These are phyloP conservation scores for Spisula subtruncata DNA, from an alignment of 2,888 invertebrate species.

Conservation along the genomic window DNA sequence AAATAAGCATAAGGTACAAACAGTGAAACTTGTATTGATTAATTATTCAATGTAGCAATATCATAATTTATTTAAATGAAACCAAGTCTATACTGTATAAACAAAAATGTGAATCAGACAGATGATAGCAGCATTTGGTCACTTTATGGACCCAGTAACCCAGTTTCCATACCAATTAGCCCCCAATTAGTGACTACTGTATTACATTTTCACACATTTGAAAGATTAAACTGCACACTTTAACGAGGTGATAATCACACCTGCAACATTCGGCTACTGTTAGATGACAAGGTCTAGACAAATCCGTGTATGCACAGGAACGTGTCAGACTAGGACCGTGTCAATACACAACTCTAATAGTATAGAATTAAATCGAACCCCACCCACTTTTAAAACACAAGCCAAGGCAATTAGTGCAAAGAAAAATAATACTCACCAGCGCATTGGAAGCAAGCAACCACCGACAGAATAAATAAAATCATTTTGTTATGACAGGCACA, in stretches of 20 bases:
- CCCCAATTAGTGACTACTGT: neutral
- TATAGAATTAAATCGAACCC: constrained; percentile 37
- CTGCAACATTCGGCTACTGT: neutral
- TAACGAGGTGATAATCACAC: neutral
- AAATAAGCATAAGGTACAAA: too few relatives aligned
- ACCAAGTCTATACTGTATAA: too few relatives aligned
- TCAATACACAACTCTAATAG: neutral
- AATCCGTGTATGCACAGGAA: neutral
- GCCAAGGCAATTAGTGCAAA: neutral
- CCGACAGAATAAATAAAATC: constrained; percentile 38
- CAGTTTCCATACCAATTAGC: too few relatives aligned
- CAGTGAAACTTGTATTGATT: too few relatives aligned
- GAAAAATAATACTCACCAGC: constrained; percentile 42
- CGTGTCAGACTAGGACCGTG: neutral
- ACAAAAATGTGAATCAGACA: too few relatives aligned
- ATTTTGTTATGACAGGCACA: constrained; percentile 23
- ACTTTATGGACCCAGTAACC: too few relatives aligned
- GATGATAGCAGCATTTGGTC: too few relatives aligned
- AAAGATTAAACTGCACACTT: neutral
- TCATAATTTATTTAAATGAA: too few relatives aligned
- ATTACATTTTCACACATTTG: neutral
- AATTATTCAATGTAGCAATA: too few relatives aligned
- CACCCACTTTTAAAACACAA: constrained; percentile 40
- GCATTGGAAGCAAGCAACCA: constrained; percentile 45
- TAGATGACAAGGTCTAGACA: neutral